Base-by-base conservation (phyloP, 2,888 invertebrate species). In the Drosophila pegasa region DNA sequence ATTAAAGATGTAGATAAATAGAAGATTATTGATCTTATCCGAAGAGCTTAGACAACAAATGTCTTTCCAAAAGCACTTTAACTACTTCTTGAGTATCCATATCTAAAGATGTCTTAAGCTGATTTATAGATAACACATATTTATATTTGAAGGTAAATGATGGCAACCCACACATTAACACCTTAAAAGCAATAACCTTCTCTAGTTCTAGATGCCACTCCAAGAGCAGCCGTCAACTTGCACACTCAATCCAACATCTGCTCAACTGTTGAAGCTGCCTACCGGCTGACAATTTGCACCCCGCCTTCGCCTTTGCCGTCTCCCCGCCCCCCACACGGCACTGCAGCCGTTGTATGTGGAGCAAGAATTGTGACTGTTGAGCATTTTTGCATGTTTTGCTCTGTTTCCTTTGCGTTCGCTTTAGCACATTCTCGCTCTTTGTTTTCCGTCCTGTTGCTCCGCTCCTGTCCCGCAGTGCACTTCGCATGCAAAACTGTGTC, bases 401-500 rank as follows among this genome's bases (percentile, higher is more conserved):
- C 69, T 57, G 71, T 71, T 67, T 75, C 54, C 69, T 50, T 65
- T 58, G 57, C 52, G 43, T 40, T 62, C 41, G 16, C 61, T 54
- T 61, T 66, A 47, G 27, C 40, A 37, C 29, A 48, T 31, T 25
- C 38, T 51, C 29, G 31, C 25, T 27, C 31, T 52, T 35, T 9
- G 9, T 5, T 9, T 45, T 10, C 4, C 12, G 10, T 3, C 45
- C 47, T 29, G 18, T n/a, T n/a, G n/a, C n/a, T 18, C 18, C 35
- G 3, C n/a, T n/a, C 3, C 35, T n/a, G 35, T 35, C 60, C 70
- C 35, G 52, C 37, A 51, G 22, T 77, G 75, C 75, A 75, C 48
- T 60, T 43, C 47, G 63, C 83, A 85, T 79, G 88, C 88, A 83
- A 83, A 86, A 86, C 81, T 86, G 85, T 86, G 86, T 86, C 89